phyloP scores from a whole-genome alignment of 2,888 invertebrate genomes.

The Tenthredo notha region DNA sequence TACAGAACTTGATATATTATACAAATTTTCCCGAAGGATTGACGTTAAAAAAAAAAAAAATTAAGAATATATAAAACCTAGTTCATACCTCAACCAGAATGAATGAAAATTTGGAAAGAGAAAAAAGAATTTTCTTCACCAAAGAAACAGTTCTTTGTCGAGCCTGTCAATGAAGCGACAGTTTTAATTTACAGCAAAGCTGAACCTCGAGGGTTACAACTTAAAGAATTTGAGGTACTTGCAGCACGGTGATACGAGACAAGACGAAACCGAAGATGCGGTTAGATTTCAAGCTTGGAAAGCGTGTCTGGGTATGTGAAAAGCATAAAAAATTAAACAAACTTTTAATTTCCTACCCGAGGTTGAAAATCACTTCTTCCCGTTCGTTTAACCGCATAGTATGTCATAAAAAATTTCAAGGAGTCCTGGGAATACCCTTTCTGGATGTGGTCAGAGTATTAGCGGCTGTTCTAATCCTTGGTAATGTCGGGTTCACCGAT shows the following conservation, averaged over 20 bases:
- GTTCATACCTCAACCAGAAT: background rate
- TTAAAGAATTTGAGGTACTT: constrained; percentile 91
- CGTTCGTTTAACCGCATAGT: background rate
- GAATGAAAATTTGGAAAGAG: background rate
- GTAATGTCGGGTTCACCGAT: constrained; percentile 94
- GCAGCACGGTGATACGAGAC: constrained; percentile 86
- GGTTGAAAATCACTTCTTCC: background rate
- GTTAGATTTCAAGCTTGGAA: constrained; percentile 94
- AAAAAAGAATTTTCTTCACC: constrained; percentile 16
- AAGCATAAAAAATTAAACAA: background rate
- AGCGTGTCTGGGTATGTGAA: constrained; percentile 85
- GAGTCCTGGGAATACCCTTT: constrained; percentile 95
- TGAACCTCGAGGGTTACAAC: constrained; percentile 93
- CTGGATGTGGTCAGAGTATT: constrained; percentile 95
- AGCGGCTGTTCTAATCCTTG: constrained; percentile 93
- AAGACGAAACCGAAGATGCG: constrained; percentile 87
- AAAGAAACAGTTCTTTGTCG: background rate
- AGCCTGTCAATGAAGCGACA: constrained; percentile 33
- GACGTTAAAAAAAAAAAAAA: no score
- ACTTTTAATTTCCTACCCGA: background rate
- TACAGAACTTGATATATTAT: background rate
- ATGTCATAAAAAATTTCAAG: constrained; percentile 65
- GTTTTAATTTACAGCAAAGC: constrained; percentile 81
- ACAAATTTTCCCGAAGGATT: no score
- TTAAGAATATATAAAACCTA: background rate